phyloP scores from a whole-genome alignment of 1,140 invertebrate species.

The Apocrypta bakeri region DNA sequence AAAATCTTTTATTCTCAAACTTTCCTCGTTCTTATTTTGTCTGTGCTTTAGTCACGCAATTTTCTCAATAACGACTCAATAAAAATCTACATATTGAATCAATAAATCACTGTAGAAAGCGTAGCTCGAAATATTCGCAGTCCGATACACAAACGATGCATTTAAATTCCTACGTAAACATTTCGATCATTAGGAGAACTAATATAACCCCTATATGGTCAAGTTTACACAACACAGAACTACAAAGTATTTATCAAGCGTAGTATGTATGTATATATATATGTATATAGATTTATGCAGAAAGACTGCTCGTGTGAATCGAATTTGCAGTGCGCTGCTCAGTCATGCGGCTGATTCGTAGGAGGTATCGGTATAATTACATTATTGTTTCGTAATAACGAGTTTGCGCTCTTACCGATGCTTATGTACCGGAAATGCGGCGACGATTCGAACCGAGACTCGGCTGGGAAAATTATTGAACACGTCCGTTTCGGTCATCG shows the following conservation, averaged over 20 bases:
- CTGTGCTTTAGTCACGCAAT: too few species aligned
- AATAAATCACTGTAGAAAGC: too few species aligned
- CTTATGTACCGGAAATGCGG: constrained; percentile 4
- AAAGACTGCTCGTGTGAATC: constrained; percentile 4
- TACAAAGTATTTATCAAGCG: neutral
- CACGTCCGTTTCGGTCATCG: neutral
- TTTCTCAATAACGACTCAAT: too few species aligned
- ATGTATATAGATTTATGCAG: too few species aligned
- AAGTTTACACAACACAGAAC: too few species aligned
- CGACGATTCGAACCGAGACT: neutral
- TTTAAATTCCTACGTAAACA: neutral
- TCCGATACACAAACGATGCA: neutral
- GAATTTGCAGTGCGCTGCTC: neutral
- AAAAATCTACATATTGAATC: too few species aligned
- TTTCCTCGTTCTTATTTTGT: too few species aligned
- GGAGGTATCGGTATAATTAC: neutral
- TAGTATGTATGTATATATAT: too few species aligned
- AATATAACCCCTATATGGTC: too few species aligned
- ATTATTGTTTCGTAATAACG: constrained; percentile 28
- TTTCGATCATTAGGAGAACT: neutral
- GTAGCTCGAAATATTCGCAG: too few species aligned
- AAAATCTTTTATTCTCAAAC: too few species aligned
- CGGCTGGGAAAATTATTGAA: neutral
- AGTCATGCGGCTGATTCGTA: neutral
- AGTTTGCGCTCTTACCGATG: neutral